A percentile compares a stretch with the other conserved stretches of the same genome.
phyloP scores from a whole-genome alignment of 53 echinoderm and acorn worm genomes.

The Apostichopus leukothele region DNA sequence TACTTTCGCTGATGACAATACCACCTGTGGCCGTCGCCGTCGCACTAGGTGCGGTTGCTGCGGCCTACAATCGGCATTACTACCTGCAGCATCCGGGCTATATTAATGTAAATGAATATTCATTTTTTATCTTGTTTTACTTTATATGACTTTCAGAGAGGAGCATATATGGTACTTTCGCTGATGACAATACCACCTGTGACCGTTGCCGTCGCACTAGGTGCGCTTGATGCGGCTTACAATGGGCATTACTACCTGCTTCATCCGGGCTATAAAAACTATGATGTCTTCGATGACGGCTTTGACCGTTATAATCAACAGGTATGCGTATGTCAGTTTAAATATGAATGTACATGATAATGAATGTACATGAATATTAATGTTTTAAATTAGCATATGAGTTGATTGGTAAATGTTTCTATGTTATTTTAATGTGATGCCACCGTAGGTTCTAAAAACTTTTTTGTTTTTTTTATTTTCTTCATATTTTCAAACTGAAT shows the following conservation, averaged over 20 bases:
- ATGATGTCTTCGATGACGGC: background rate
- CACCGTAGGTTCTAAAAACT: too few relatives aligned
- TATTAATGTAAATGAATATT: too few relatives aligned
- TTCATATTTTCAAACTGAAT: too few relatives aligned
- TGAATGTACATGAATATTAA: too few relatives aligned
- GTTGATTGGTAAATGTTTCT: too few relatives aligned
- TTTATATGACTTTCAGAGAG: background rate
- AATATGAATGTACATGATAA: too few relatives aligned
- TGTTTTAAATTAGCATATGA: too few relatives aligned
- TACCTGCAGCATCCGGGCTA: background rate
- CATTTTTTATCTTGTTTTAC: too few relatives aligned
- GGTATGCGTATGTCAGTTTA: background rate
- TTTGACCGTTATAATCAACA: background rate
- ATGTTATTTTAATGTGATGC: too few relatives aligned
- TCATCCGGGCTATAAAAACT: background rate
- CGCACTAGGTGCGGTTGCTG: background rate
- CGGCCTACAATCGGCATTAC: background rate
- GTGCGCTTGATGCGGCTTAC: background rate
- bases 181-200: background rate
- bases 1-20: background rate
- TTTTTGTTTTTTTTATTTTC: too few relatives aligned
- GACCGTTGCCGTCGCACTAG: background rate
- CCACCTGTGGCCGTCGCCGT: background rate
- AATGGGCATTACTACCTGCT: background rate
- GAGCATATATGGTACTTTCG: background rate